Base-by-base conservation (phyloP, 2,888 invertebrate species). In the Mimas tiliae region DNA sequence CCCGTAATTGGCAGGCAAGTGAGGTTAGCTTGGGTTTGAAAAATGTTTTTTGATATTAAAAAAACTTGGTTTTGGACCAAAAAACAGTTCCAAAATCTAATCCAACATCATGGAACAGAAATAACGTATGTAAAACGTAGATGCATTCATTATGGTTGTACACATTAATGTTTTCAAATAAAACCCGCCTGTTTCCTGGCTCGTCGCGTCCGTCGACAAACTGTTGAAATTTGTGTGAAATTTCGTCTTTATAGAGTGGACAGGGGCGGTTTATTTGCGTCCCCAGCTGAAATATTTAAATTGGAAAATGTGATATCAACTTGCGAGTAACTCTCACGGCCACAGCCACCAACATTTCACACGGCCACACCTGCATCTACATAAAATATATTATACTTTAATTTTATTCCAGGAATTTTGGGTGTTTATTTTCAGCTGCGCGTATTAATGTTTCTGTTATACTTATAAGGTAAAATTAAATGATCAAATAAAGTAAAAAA, bases 201-300 rank as follows among this genome's bases (percentile, higher is more conserved):
- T 72, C 63, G 58, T 65, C 55, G 68, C 38, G 50, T 68, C 72
- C 67, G 50, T 70, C 71, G 72, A 67, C 67, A 67, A 72, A 68
- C 72, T 72, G 68, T 71, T 68, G 70, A 74, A 74, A 71, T 73
- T 74, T 72, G 72, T 69, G 68, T 69, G 66, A 71, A 75, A 78
- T 78, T 69, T 71, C 71, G 68, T 74, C 70, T 72, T 70, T 66
- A 68, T 70, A 53, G 34, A 34, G 63, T 45, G 45, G 67, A 47
- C 47, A 48, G 65, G 38, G 62, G 50, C 48, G 47, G 47, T 55
- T 47, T 65, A 68, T 69, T 72, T 71, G 67, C 55, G 69, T 65
- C 65, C 50, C 12, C 45, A 45, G 33, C 55, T 62, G 68, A 69
- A 70, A 70, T 69, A 70, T 67, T 68, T 66, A 68, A 65, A 65